These are phyloP conservation scores for Acrocephalus scirpaceus DNA, from an alignment of 2,797 vertebrate genomes.

Conservation along the genomic window DNA sequence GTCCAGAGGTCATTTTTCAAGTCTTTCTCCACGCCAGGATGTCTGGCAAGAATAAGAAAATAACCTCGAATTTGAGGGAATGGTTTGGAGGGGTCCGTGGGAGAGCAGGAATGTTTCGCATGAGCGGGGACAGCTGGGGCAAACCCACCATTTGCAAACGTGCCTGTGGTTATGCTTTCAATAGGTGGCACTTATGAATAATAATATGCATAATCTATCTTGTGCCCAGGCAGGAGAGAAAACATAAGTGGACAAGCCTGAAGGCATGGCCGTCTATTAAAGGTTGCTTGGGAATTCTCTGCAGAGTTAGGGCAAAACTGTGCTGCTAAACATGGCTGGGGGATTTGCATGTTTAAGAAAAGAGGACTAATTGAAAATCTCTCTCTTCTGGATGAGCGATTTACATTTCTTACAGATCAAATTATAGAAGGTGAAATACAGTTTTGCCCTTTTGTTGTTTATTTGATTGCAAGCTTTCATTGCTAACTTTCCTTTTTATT, in stretches of 20 bases:
- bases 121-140: constrained; percentile 10
- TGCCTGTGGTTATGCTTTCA: constrained; percentile 63
- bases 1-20: background rate
- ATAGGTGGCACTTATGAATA: constrained; percentile 69
- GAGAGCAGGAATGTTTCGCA: constrained; percentile 23
- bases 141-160: constrained; percentile 34
- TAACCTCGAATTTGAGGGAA: background rate
- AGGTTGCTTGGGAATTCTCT: constrained; percentile 70
- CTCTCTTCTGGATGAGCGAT: constrained; percentile 38
- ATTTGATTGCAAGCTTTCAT: constrained; percentile 15
- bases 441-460: constrained; percentile 35
- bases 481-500: constrained; percentile 2
- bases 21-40: background rate
- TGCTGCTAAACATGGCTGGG: constrained; percentile 57
- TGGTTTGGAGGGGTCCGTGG: background rate
- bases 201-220: constrained; percentile 68
- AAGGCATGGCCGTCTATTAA: constrained; percentile 67
- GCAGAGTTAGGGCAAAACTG: constrained; percentile 59
- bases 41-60: background rate
- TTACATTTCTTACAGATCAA: constrained; percentile 52
- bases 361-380: constrained; percentile 64
- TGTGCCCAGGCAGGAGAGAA: constrained; percentile 58
- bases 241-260: constrained; percentile 70
- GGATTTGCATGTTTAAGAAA: constrained; percentile 70
- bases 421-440: constrained; percentile 30